A percentile compares a stretch with the other conserved stretches of the same genome.
Conservation (phyloP, 2,888 invertebrate species). For the Tholera decimalis region DNA sequence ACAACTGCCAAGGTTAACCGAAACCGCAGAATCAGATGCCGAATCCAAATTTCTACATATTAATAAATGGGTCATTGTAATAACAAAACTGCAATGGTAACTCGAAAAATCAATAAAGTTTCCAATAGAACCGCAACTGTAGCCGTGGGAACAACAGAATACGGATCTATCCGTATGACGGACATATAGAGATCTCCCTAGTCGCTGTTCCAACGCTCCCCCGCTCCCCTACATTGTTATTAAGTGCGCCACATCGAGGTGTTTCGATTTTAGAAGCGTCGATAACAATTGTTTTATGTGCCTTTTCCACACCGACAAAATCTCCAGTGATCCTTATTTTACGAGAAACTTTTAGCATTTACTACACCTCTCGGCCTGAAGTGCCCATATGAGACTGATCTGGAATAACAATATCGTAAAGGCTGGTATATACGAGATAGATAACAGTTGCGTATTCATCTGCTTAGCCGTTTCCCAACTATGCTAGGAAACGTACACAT, state of each 20-base stretch:
- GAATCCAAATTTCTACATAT: background rate
- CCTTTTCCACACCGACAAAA: constrained; percentile 47
- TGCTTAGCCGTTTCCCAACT: background rate
- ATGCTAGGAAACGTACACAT: no score
- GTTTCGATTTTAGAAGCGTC: constrained; percentile 52
- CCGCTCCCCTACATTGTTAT: constrained; percentile 52
- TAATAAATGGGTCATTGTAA: constrained; percentile 10
- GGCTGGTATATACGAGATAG: constrained; percentile 1
- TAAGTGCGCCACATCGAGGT: constrained; percentile 35
- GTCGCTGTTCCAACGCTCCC: constrained; percentile 26
- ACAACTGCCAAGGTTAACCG: no score
- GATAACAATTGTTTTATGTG: constrained; percentile 59
- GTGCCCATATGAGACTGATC: constrained; percentile 48
- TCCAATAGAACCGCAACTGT: constrained; percentile 23
- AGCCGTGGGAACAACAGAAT: constrained; percentile 29
- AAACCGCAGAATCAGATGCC: constrained; percentile 7
- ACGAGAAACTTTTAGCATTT: constrained; percentile 60
- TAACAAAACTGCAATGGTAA: constrained; percentile 23
- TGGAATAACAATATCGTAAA: constrained; percentile 55
- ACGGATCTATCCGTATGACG: constrained; percentile 22
- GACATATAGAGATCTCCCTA: constrained; percentile 23
- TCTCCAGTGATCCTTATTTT: constrained; percentile 58
- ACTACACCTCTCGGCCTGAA: constrained; percentile 52
- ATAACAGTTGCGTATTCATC: background rate
- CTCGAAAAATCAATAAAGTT: constrained; percentile 35